A percentile compares a stretch with the other conserved stretches of the same genome.
Evolutionary conservation across 2,797 vertebrate species (phyloP).

Genomic region (Rhynchonycteris naso): DNA sequence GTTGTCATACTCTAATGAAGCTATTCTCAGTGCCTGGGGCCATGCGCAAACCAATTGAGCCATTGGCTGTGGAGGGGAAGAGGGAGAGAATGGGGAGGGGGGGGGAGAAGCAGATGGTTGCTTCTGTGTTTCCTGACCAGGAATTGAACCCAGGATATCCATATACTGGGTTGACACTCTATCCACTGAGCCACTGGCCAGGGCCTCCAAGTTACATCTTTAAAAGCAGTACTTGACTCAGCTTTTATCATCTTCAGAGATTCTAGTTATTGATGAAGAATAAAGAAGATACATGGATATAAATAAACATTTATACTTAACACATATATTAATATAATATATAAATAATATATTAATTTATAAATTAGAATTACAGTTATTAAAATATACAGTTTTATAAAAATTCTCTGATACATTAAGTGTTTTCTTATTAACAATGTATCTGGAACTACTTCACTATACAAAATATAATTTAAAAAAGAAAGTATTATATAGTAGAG

Average conservation of each 20-base stretch:
- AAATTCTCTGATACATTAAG: background rate
- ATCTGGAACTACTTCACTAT: background rate
- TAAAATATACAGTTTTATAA: slow-evolving; percentile 8
- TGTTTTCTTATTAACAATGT: slow-evolving; percentile 7
- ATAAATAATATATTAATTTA: background rate
- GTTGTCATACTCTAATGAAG: too few relatives aligned
- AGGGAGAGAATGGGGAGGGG: too few relatives aligned
- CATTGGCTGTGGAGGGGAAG: too few relatives aligned
- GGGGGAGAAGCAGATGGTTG: too few relatives aligned
- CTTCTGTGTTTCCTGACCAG: too few relatives aligned
- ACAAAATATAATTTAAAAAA: slow-evolving; percentile 33
- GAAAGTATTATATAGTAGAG: slow-evolving; percentile 7
- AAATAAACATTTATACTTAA: slow-evolving; percentile 38
- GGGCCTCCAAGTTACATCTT: background rate
- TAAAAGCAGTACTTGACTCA: background rate
- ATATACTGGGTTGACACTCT: too few relatives aligned
- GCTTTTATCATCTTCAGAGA: background rate
- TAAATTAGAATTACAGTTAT: background rate
- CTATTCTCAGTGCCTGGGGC: too few relatives aligned
- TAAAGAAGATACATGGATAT: background rate
- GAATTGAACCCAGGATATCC: too few relatives aligned
- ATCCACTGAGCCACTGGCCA: too few relatives aligned
- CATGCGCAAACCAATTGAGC: too few relatives aligned
- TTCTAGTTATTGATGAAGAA: slow-evolving; percentile 25
- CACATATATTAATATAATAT: background rate